Conservation (phyloP, 2,888 invertebrate species). For the Leucoma salicis region DNA sequence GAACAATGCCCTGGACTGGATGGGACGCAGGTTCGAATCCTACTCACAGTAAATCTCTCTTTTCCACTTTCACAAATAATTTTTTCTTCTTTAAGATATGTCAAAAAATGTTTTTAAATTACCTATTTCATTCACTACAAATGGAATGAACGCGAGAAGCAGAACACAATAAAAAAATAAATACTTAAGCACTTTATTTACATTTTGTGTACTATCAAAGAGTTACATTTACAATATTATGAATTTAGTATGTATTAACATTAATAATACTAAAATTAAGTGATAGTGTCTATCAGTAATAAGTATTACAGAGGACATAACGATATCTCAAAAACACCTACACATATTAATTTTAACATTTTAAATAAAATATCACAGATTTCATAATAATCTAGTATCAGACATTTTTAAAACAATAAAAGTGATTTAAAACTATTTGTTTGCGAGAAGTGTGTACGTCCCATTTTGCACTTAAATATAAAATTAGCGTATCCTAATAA, state of each 20-base stretch:
- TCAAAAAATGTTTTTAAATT: too few species aligned
- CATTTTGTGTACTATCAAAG: conserved; percentile 30
- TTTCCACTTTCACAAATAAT: too few species aligned
- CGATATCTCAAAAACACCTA: conserved; percentile 11
- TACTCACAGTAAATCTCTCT: too few species aligned
- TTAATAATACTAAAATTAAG: conserved; percentile 9
- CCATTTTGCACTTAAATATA: neutral
- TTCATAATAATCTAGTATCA: conserved; percentile 26
- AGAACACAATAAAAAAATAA: conserved; percentile 11
- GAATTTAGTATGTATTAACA: conserved; percentile 8
- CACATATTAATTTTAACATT: conserved; percentile 16
- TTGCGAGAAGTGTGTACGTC: too few species aligned
- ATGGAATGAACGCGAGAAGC: too few species aligned
- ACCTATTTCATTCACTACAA: too few species aligned
- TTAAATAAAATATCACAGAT: conserved; percentile 37
- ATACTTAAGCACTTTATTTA: conserved; percentile 36
- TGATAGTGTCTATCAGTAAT: conserved; percentile 7
- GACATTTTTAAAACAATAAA: conserved; percentile 8
- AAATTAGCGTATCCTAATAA: neutral
- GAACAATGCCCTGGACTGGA: too few species aligned
- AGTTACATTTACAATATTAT: conserved; percentile 22
- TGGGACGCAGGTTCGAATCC: too few species aligned
- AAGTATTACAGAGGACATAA: conserved; percentile 17
- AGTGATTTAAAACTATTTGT: conserved; percentile 3
- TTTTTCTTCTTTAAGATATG: too few species aligned